Percentiles rank a stretch among this genome's conserved stretches.
Conservation (phyloP, 1,140 invertebrate species). For the Cydia strobilella region DNA sequence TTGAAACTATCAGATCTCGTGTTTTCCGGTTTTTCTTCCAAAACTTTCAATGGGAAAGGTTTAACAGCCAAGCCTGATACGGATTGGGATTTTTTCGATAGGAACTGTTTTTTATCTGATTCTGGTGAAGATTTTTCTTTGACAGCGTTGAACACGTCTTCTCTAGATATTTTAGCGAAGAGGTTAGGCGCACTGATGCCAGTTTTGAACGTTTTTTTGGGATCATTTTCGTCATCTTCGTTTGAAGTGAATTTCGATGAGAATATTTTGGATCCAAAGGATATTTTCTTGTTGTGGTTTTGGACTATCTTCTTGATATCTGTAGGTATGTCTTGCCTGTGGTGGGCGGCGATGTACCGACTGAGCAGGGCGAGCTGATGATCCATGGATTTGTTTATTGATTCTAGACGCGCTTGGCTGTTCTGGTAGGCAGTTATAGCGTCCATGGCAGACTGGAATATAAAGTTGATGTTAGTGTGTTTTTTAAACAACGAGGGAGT, state of each 20-base stretch:
- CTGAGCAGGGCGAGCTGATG: slow-evolving; percentile 69
- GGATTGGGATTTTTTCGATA: slow-evolving; percentile 77
- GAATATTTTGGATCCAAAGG: slow-evolving; percentile 71
- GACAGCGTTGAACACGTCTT: slow-evolving; percentile 56
- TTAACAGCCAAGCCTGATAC: slow-evolving; percentile 50
- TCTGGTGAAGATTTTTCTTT: slow-evolving; percentile 47
- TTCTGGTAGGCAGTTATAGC: slow-evolving; percentile 71
- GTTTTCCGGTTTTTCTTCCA: slow-evolving; percentile 61
- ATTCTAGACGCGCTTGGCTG: slow-evolving; percentile 63
- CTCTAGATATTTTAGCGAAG: slow-evolving; percentile 65
- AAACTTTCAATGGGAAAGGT: slow-evolving; percentile 59
- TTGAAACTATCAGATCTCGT: slow-evolving; percentile 45
- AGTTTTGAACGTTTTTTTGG: slow-evolving; percentile 64
- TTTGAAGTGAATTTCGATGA: slow-evolving; percentile 63
- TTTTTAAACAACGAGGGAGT: too few species aligned
- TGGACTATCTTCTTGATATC: slow-evolving; percentile 74
- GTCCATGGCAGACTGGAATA: slow-evolving; percentile 71
- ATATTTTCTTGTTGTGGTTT: slow-evolving; percentile 67
- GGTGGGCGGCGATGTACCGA: slow-evolving; percentile 63
- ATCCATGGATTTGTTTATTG: slow-evolving; percentile 68
- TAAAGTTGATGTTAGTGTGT: slow-evolving; percentile 19
- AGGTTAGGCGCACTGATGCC: slow-evolving; percentile 72
- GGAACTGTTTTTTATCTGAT: slow-evolving; percentile 64
- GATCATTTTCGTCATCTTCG: slow-evolving; percentile 57
- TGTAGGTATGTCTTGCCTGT: slow-evolving; percentile 65